A percentile compares a stretch with the other conserved stretches of the same genome.
These are phyloP conservation scores for Apomyelois bistriatella DNA, from an alignment of 2,888 invertebrate species.

Conservation along the genomic window DNA sequence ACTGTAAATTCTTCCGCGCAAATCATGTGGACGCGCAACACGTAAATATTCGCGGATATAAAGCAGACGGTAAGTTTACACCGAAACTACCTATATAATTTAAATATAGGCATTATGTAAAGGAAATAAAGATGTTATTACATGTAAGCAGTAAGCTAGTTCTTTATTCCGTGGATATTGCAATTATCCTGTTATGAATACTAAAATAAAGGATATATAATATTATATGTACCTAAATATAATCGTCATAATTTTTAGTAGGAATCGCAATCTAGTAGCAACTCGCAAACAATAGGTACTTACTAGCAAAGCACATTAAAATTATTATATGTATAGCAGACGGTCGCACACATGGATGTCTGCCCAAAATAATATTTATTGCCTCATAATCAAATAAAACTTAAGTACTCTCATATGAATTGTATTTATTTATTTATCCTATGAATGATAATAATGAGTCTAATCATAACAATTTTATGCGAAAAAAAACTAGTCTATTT, in stretches of 20 bases:
- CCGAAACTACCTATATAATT: neutral
- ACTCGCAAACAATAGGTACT: neutral
- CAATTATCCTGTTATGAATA: no score
- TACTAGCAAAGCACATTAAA: no score
- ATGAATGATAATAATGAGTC: no score
- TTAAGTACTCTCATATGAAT: conserved; percentile 2
- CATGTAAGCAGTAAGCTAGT: no score
- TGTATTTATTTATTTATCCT: conserved; percentile 3
- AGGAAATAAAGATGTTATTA: no score
- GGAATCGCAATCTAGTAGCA: no score
- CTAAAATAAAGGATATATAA: no score
- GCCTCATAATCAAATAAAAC: conserved; percentile 31
- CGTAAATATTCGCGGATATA: conserved; percentile 9
- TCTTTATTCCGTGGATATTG: no score
- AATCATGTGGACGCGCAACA: conserved; percentile 13
- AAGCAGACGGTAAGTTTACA: conserved; percentile 1
- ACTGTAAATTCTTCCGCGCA: conserved; percentile 12
- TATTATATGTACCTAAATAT: no score
- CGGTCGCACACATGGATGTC: conserved; percentile 44
- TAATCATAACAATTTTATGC: no score
- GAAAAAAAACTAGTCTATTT: no score
- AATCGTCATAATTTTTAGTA: no score
- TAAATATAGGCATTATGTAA: neutral
- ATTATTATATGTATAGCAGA: conserved; percentile 42
- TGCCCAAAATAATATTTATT: conserved; percentile 54